Base-by-base conservation (phyloP, 2,113 vertebrate genomes). In the Thalassarche chlororhynchos region DNA sequence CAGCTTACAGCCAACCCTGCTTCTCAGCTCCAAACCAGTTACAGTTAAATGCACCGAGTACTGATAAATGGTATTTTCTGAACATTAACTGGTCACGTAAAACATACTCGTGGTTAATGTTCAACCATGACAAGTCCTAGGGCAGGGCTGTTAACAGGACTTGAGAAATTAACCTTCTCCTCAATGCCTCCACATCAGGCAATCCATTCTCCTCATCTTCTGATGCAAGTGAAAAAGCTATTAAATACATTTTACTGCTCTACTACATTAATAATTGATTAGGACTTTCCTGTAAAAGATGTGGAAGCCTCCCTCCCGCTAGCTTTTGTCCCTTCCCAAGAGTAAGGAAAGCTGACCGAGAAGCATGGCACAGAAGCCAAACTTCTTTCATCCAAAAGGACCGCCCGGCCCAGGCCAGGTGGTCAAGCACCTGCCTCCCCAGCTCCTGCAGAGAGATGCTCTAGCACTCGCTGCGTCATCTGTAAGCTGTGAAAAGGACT, bases 401-500 rank as follows among this genome's bases (percentile, higher is more conserved):
- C 34, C 17, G 1, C 21, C 55, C 2, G 8, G 58, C 12, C 8
- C 55, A 15, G 62, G 70, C 55, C 60, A 26, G 81, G 55, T 9
- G 55, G 58, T 28, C 0, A 1, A 31, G 57, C n/a, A 54, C 40
- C 78, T 49, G 87, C 58, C 68, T 36, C 80, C 65, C 49, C 66
- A 47, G 74, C 78, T 58, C 70, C 87, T 1, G 40, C 7, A 3
- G 79, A 68, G 78, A 84, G 31, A 25, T 17, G 82, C 82, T 66
- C 62, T 44, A 47, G 72, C 70, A 34, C 77, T 76, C 6, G 6
- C 88, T 31, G 28, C 9, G 57, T 57, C 86, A 94, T 91, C 96
- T 32, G 98, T 98, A 99, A 99, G 99, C 99, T 99, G 99, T 99
- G 99, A 99, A 99, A 99, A 99, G 99, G 99, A 99, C 99, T 99